Conservation (phyloP, 1,140 invertebrate species). For the Penaeus vannamei region DNA sequence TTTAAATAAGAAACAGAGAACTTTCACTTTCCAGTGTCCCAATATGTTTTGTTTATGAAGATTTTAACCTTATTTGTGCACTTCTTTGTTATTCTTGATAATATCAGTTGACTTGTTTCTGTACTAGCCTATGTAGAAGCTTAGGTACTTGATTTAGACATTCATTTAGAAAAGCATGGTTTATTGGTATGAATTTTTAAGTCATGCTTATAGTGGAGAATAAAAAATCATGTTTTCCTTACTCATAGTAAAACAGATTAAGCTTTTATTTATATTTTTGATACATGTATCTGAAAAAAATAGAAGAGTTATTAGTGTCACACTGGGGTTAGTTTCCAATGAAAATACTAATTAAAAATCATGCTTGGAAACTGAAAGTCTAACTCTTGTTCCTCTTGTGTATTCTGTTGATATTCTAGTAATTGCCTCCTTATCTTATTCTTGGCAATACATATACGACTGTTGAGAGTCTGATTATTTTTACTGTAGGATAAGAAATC, state of each 20-base stretch:
- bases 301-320: no score
- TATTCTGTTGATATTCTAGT: slow-evolving; percentile 52
- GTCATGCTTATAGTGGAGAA: neutral
- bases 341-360: neutral
- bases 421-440: slow-evolving; percentile 26
- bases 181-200: neutral
- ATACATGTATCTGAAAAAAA: no score
- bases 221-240: no score
- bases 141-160: slow-evolving; percentile 41
- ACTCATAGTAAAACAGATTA: no score
- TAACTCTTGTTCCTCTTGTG: slow-evolving; percentile 44
- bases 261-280: no score
- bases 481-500: slow-evolving; percentile 45
- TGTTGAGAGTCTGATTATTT: slow-evolving; percentile 47
- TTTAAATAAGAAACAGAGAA: slow-evolving; percentile 32
- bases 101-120: slow-evolving; percentile 47
- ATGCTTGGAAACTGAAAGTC: slow-evolving; percentile 39
- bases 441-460: neutral
- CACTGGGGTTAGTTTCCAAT: neutral
- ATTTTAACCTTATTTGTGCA: slow-evolving; percentile 55
- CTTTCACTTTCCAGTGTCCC: slow-evolving; percentile 40
- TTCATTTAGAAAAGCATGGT: slow-evolving; percentile 17
- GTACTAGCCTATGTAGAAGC: slow-evolving; percentile 47
- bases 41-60: slow-evolving; percentile 41
- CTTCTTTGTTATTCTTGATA: slow-evolving; percentile 46